Conservation (phyloP, 2,888 invertebrate species). For the Altica lythri region DNA sequence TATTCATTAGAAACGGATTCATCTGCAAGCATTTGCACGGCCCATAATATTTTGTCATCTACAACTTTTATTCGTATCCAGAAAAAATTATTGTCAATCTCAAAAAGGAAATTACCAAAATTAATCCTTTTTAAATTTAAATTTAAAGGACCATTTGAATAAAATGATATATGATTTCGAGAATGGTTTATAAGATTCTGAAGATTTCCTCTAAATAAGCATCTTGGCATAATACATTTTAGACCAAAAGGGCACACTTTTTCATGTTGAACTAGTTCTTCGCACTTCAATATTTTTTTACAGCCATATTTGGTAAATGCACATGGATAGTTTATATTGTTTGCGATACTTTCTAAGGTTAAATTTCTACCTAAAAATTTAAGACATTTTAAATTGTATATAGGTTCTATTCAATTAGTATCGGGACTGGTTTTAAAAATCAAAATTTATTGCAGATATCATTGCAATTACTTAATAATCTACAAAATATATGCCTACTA, state of each 20-base stretch:
- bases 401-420: no score
- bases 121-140: background rate
- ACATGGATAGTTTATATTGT: slow-evolving; percentile 11
- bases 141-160: no score
- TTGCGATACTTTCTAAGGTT: background rate
- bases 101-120: background rate
- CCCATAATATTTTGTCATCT: background rate
- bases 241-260: background rate
- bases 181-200: background rate
- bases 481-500: no score
- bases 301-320: background rate
- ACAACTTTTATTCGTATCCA: slow-evolving; percentile 1
- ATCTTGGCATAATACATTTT: background rate
- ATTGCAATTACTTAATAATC: no score
- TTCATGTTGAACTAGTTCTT: background rate
- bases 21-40: slow-evolving; percentile 2
- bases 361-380: slow-evolving; percentile 4
- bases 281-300: background rate
- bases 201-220: background rate
- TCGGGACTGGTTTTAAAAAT: no score
- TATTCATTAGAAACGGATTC: slow-evolving; percentile 6
- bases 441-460: no score
- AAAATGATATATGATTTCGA: background rate
- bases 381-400: no score
- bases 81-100: slow-evolving; percentile 4